Conservation (phyloP, 2,113 vertebrate species). For the Etheostoma cragini region DNA sequence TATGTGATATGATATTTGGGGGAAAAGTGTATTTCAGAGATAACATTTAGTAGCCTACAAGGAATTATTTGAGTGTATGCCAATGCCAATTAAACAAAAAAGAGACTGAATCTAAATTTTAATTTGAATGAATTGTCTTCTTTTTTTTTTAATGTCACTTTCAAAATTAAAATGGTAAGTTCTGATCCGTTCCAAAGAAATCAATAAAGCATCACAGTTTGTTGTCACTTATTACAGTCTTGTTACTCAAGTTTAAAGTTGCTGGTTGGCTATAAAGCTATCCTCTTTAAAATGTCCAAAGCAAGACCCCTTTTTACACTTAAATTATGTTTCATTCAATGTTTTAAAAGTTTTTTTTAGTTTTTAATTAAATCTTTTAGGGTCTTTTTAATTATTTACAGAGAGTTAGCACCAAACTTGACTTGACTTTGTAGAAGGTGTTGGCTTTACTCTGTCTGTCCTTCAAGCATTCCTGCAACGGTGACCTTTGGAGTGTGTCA, state of each 20-base stretch:
- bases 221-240: background rate
- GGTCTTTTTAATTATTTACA: conserved; percentile 57
- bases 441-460: conserved; percentile 80
- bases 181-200: background rate
- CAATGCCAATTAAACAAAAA: background rate
- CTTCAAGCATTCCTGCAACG: conserved; percentile 86
- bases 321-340: background rate
- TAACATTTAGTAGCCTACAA: background rate
- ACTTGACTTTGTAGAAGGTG: conserved; percentile 67
- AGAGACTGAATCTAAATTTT: background rate
- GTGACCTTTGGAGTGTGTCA: conserved; percentile 88
- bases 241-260: conserved; percentile 26
- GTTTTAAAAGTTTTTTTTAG: background rate
- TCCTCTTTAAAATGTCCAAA: background rate
- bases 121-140: background rate
- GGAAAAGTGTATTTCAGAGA: conserved; percentile 2
- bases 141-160: background rate
- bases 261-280: conserved; percentile 15
- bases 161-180: background rate
- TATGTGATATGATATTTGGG: background rate
- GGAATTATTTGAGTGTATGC: background rate
- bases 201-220: background rate
- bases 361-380: background rate
- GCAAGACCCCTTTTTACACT: background rate
- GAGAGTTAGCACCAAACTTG: conserved; percentile 66